Conservation (phyloP, 2,888 invertebrate species). For the Pseudolycoriella hygida region DNA sequence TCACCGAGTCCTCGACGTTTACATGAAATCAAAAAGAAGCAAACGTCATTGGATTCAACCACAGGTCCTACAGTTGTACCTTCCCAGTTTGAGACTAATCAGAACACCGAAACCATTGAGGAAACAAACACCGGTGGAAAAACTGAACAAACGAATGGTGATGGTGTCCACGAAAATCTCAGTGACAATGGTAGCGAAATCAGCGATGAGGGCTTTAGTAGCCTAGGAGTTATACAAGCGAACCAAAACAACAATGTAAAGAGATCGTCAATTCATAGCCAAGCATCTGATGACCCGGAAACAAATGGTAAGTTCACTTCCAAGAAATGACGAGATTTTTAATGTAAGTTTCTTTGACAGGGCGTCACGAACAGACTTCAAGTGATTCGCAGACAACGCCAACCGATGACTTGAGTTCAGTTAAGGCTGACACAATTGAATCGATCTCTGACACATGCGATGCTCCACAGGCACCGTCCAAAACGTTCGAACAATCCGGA, state of each 20-base stretch:
- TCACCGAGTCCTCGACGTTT: constrained; percentile 26
- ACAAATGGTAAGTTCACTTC: constrained; percentile 37
- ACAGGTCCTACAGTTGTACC: constrained; percentile 4
- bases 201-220: constrained; percentile 71
- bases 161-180: constrained; percentile 35
- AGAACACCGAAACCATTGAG: neutral
- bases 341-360: constrained; percentile 26
- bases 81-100: neutral
- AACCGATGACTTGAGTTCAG: constrained; percentile 23
- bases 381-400: constrained; percentile 28
- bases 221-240: constrained; percentile 49
- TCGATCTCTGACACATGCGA: constrained; percentile 11
- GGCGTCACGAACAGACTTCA: constrained; percentile 40
- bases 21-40: constrained; percentile 24
- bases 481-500: constrained; percentile 25
- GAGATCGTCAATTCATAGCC: constrained; percentile 49
- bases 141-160: constrained; percentile 13
- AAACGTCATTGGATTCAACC: constrained; percentile 21
- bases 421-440: constrained; percentile 17
- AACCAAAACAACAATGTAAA: constrained; percentile 29
- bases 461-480: constrained; percentile 5
- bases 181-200: constrained; percentile 71
- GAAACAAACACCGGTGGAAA: constrained; percentile 3
- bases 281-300: constrained; percentile 57
- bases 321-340: neutral